phyloP scores from a whole-genome alignment of 2,888 invertebrate genomes.

The Drosophila helvetica region DNA sequence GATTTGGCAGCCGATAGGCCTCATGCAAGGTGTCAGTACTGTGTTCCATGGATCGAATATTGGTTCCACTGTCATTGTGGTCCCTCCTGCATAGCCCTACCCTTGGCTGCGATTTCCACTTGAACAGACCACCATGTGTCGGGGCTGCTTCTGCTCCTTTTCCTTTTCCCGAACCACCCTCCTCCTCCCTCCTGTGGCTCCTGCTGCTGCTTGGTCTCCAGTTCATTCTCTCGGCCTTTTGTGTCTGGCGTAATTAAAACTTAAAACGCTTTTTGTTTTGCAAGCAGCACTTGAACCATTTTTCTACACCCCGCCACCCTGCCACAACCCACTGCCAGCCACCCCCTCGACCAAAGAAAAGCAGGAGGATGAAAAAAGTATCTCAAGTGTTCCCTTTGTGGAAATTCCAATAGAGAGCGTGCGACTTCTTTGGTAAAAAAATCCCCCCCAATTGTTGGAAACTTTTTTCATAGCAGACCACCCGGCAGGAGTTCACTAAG shows the following conservation, averaged over 20 bases:
- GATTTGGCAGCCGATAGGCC: slow-evolving; percentile 42
- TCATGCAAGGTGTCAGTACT: slow-evolving; percentile 33
- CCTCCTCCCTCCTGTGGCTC: background rate
- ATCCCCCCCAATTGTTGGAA: slow-evolving; percentile 46
- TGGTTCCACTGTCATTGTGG: slow-evolving; percentile 15
- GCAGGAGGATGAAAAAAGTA: slow-evolving; percentile 19
- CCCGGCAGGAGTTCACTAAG: slow-evolving; percentile 32
- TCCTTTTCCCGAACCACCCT: background rate
- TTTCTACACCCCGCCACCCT: slow-evolving; percentile 70
- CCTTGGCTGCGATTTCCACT: slow-evolving; percentile 13
- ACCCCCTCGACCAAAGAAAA: slow-evolving; percentile 36
- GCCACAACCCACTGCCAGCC: slow-evolving; percentile 53
- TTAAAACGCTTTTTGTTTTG: slow-evolving; percentile 80
- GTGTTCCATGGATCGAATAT: slow-evolving; percentile 15
- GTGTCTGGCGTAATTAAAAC: slow-evolving; percentile 72
- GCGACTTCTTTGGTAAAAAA: slow-evolving; percentile 63
- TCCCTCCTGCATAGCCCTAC: background rate
- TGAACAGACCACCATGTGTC: slow-evolving; percentile 54
- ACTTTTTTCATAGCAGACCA: slow-evolving; percentile 46
- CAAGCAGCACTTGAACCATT: slow-evolving; percentile 78
- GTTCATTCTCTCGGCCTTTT: slow-evolving; percentile 56
- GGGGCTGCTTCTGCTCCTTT: slow-evolving; percentile 12
- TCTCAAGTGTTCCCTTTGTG: slow-evolving; percentile 73
- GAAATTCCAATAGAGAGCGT: slow-evolving; percentile 76
- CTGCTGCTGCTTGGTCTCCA: slow-evolving; percentile 7